Conservation (phyloP, 2,113 vertebrate genomes). For the Hypanus sabinus region DNA sequence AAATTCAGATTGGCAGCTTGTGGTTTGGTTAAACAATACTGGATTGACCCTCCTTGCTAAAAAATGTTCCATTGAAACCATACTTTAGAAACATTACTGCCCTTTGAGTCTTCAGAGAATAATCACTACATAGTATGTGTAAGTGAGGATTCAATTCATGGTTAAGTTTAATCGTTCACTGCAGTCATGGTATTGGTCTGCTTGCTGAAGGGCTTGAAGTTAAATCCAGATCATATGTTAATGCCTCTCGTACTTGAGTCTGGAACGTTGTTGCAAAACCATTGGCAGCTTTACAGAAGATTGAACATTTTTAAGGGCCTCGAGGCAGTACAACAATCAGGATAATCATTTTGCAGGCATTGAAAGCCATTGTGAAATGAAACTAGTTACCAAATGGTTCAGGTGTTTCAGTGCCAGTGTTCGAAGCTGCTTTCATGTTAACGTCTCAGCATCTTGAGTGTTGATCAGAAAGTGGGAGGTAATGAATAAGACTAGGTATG, state of each 20-base stretch:
- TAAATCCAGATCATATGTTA: neutral
- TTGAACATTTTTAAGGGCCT: neutral
- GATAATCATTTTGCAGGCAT: neutral
- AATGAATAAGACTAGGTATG: neutral
- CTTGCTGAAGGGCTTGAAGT: neutral
- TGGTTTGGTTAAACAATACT: neutral
- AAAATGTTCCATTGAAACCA: neutral
- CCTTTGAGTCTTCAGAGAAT: neutral
- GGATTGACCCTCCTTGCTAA: neutral
- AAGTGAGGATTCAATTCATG: neutral
- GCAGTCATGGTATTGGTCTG: neutral
- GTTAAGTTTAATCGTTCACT: conserved; percentile 2
- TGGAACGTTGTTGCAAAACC: neutral
- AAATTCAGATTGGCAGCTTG: neutral
- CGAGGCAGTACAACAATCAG: neutral
- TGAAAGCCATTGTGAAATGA: neutral
- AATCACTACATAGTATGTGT: neutral
- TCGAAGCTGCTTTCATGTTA: neutral
- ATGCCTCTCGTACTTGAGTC: neutral
- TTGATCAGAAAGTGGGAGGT: neutral
- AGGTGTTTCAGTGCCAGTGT: neutral
- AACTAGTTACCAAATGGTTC: neutral
- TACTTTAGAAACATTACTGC: neutral
- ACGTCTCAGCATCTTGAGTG: neutral
- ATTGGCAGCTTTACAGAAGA: neutral